Conservation (phyloP, 2,888 invertebrate species). For the Agrotis segetum region DNA sequence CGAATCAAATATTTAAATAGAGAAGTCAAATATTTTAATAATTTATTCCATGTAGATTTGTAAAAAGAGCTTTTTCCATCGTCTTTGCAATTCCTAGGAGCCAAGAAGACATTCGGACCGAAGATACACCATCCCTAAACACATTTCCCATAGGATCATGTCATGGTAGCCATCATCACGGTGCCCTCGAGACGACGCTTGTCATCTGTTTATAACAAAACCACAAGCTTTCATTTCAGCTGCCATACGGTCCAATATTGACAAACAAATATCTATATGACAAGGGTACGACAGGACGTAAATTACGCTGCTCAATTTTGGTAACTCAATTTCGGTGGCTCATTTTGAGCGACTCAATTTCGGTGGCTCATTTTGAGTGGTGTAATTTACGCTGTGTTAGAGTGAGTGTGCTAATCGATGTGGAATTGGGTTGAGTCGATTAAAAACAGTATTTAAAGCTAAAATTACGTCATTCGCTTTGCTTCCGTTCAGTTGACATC, state of each 20-base stretch:
- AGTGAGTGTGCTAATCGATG: too few species aligned
- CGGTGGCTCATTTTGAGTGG: constrained; percentile 15
- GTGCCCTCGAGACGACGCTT: constrained; percentile 54
- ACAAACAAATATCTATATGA: constrained; percentile 74
- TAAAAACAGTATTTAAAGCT: too few species aligned
- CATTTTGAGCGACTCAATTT: background rate
- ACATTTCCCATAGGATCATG: constrained; percentile 48
- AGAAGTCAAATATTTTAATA: too few species aligned
- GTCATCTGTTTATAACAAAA: constrained; percentile 69
- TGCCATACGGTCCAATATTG: constrained; percentile 88
- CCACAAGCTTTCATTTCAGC: constrained; percentile 87
- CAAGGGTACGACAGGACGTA: constrained; percentile 39
- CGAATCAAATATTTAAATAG: too few species aligned
- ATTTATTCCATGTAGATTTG: too few species aligned
- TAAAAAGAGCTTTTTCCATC: too few species aligned
- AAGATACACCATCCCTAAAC: constrained; percentile 22
- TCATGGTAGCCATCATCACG: constrained; percentile 38
- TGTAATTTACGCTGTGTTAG: constrained; percentile 1
- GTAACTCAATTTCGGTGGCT: background rate
- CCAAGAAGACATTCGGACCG: too few species aligned
- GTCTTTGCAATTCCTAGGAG: too few species aligned
- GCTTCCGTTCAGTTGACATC: too few species aligned
- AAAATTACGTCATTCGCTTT: too few species aligned
- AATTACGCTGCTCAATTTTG: constrained; percentile 22
- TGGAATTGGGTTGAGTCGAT: too few species aligned